Percentiles rank a stretch among this genome's conserved stretches.
Conservation (phyloP, 2,888 invertebrate species). For the Limnephilus lunatus region DNA sequence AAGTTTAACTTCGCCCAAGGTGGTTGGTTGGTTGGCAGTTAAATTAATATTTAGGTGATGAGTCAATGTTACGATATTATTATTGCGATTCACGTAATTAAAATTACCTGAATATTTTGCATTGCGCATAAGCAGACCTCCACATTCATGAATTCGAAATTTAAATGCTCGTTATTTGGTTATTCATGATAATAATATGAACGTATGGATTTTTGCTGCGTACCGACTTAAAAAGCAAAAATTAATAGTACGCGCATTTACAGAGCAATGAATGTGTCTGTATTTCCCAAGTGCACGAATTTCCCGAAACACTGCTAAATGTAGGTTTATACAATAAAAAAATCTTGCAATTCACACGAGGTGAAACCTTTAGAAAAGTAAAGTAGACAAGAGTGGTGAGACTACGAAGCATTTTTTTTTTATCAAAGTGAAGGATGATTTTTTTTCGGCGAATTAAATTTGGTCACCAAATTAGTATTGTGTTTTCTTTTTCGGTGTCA, state of each 20-base stretch:
- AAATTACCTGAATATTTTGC: slow-evolving; percentile 15
- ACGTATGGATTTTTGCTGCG: background rate
- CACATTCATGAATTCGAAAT: background rate
- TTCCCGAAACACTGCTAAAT: too few species aligned
- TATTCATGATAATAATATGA: background rate
- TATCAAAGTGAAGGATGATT: too few species aligned
- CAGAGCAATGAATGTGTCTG: too few species aligned
- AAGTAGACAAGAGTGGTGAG: too few species aligned
- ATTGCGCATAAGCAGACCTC: background rate
- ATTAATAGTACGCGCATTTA: too few species aligned
- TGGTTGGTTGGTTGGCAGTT: background rate
- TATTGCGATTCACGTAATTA: slow-evolving; percentile 17
- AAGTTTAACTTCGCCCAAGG: background rate
- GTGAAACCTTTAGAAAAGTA: too few species aligned
- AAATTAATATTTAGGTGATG: background rate
- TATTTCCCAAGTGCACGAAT: background rate
- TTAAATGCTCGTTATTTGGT: background rate
- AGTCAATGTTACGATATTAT: background rate
- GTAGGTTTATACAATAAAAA: too few species aligned
- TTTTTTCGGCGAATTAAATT: too few species aligned
- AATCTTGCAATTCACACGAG: too few species aligned
- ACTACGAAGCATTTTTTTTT: too few species aligned
- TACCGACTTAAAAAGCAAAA: background rate
- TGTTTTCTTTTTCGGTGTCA: too few species aligned
- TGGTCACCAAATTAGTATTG: too few species aligned